A percentile compares a stretch with the other conserved stretches of the same genome.
Evolutionary conservation across 2,797 vertebrate species (phyloP).

Genomic region (Etheostoma perlongum): DNA sequence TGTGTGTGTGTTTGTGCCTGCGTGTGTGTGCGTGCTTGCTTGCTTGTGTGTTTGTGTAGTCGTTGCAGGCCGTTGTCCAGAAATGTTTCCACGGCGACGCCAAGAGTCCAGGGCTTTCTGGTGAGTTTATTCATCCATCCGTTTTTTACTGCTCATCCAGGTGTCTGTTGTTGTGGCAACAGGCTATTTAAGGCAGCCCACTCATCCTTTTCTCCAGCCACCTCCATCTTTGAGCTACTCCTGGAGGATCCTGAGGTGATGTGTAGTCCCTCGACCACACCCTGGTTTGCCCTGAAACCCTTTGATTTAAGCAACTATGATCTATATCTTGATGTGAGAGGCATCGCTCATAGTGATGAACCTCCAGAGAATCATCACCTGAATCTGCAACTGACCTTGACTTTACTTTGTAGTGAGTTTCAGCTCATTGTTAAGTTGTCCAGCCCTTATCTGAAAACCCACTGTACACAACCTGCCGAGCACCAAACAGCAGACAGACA

Average conservation of each 20-base stretch:
- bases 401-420: background rate
- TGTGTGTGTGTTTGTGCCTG: background rate
- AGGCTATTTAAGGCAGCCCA: too few species aligned
- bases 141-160: background rate
- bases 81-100: conserved; percentile 76
- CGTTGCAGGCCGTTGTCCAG: conserved; percentile 81
- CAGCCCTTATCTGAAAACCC: background rate
- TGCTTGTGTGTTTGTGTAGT: conserved; percentile 72
- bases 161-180: too few species aligned
- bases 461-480: background rate
- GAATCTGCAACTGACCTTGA: background rate
- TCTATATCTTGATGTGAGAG: background rate
- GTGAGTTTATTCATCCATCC: conserved; percentile 72
- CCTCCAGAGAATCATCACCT: background rate
- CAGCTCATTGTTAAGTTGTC: background rate
- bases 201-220: background rate
- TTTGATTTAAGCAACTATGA: background rate
- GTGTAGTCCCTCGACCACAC: background rate
- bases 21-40: background rate
- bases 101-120: conserved; percentile 90
- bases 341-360: background rate
- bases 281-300: background rate
- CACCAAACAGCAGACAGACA: too few species aligned
- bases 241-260: background rate
- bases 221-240: background rate